Percentiles rank a stretch among this genome's conserved stretches.
These are phyloP conservation scores for Eurystomus gularis DNA, from an alignment of 2,113 vertebrate genomes.

Conservation along the genomic window DNA sequence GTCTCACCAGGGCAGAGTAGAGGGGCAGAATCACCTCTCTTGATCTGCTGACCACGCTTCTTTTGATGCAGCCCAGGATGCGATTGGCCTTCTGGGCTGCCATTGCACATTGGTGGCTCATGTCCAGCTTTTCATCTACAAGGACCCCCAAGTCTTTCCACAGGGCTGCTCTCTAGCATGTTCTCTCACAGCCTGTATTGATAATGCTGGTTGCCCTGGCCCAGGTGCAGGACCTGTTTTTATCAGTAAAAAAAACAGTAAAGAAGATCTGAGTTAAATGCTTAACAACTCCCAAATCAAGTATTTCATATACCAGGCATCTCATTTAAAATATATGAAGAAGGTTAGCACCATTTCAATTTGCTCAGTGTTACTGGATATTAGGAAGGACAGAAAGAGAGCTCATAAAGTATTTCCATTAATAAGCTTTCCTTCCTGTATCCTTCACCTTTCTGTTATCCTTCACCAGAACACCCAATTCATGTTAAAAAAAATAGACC, in stretches of 20 bases:
- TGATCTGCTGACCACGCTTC: too few relatives aligned
- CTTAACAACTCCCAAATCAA: not conserved
- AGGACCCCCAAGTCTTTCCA: too few relatives aligned
- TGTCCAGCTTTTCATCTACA: too few relatives aligned
- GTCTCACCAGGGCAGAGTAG: too few relatives aligned
- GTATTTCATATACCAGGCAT: not conserved
- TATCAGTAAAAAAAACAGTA: not conserved
- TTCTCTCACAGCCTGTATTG: too few relatives aligned
- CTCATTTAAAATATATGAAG: constrained; percentile 45
- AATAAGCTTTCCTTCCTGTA: constrained; percentile 57
- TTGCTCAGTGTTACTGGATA: constrained; percentile 38
- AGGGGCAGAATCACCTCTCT: too few relatives aligned
- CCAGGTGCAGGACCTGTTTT: too few relatives aligned
- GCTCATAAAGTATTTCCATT: constrained; percentile 50
- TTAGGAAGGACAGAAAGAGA: constrained; percentile 40
- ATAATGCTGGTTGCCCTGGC: too few relatives aligned
- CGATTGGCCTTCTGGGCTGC: too few relatives aligned
- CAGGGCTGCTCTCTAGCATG: too few relatives aligned
- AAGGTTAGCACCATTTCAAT: constrained; percentile 33
- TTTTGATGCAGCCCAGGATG: too few relatives aligned
- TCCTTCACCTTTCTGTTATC: constrained; percentile 62
- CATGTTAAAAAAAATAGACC: constrained; percentile 8
- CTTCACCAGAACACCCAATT: constrained; percentile 52
- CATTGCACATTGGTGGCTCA: too few relatives aligned
- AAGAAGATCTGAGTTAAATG: not conserved